Base-by-base conservation (phyloP, 1,140 invertebrate genomes). In the Anthonomus grandis region DNA sequence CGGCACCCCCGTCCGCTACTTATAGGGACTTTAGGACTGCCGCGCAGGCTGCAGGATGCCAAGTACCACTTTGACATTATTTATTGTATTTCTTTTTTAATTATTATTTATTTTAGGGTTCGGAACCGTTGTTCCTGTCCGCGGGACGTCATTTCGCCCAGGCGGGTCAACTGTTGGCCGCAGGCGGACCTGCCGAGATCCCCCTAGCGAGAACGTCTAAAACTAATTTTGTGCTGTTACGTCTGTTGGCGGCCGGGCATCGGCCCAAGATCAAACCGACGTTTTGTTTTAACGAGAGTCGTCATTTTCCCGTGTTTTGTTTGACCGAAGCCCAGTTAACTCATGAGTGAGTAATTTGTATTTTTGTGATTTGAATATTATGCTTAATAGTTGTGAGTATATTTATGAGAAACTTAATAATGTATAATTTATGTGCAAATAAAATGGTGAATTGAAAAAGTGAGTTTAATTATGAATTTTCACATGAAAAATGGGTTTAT, bases 1-100 rank as follows among this genome's bases (percentile, higher is more conserved):
- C 88, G n/a, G 90, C 90, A 0, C 95, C 95, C 13, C 92, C 93
- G 0, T 89, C 90, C 8, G 90, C 96, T 1, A 55, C 54, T 2
- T 64, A 64, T 34, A 25, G 41, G 12, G 45, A 58, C 15, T 58
- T 58, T 37, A 44, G 56, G 13, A n/a, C 47, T 5, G 56, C 56
- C 3, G 56, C 56, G 6, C 49, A 50, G 27, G 47, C 25, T 13
- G 56, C 45, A 3, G 56, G 47, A 18, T 58, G 47, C 5, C 56
- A 58, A 31, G 56, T 38, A 31, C n/a, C n/a, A 19, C 37, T 42
- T 2, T 4, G 27, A 17, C 25, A 2, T 52, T 3, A 23, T 13
- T 5, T 21, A 8, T 25, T 50, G 4, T 25, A 13, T 15, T 5
- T 25, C 15, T 27, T 31, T 31, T 52, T 4, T 6, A 5, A 17